These are phyloP conservation scores for Periplaneta americana DNA, from an alignment of 1,140 invertebrate genomes.

Conservation along the genomic window DNA sequence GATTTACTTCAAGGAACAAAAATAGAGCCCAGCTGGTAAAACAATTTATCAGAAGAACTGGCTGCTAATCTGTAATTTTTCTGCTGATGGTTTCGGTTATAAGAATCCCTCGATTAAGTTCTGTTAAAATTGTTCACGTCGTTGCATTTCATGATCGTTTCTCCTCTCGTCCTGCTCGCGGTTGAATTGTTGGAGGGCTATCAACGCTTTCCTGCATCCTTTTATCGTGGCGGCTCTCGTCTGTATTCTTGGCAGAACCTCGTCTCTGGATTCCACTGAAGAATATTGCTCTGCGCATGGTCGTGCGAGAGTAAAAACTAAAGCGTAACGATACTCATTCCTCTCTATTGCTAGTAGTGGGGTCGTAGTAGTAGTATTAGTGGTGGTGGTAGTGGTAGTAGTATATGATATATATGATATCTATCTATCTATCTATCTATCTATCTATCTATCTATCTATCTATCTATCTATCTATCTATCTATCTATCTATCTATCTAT, in stretches of 20 bases:
- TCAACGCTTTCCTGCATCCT: not conserved
- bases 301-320: no score
- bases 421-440: no score
- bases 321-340: no score
- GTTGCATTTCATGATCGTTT: not conserved
- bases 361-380: no score
- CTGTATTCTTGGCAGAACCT: not conserved
- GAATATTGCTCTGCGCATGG: not conserved
- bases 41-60: not conserved
- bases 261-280: not conserved
- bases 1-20: no score
- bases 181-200: not conserved
- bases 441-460: no score
- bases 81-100: not conserved
- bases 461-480: no score
- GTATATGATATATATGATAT: no score
- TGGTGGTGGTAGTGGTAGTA: no score
- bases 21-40: no score
- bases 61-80: not conserved
- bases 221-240: not conserved
- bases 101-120: not conserved
- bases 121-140: not conserved
- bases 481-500: no score
- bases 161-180: not conserved
- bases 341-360: no score